Percentiles rank a stretch among this genome's conserved stretches.
Evolutionary conservation across 2,797 vertebrate genomes (phyloP).

Genomic region (Notamacropus eugenii): DNA sequence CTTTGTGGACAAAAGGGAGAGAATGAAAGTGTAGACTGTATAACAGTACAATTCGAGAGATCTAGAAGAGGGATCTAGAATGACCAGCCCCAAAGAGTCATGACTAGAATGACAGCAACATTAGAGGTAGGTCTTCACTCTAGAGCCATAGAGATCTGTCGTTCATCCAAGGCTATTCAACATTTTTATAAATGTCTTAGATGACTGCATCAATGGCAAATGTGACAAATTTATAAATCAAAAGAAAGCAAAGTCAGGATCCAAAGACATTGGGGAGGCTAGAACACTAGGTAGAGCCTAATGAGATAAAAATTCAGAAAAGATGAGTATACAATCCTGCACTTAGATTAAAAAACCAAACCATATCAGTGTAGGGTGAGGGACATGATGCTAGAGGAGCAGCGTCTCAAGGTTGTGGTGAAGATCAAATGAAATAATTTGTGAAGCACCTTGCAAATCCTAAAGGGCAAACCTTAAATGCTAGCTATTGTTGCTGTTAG

Average conservation of each 20-base stretch:
- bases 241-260: neutral
- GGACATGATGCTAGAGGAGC: neutral
- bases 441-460: neutral
- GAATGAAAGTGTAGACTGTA: neutral
- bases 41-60: neutral
- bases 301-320: neutral
- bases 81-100: neutral
- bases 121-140: neutral
- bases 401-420: neutral
- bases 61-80: neutral
- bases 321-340: neutral
- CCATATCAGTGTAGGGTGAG: neutral
- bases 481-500: neutral
- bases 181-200: neutral
- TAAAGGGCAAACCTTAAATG: neutral
- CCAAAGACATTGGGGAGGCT: neutral
- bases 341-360: neutral
- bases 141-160: neutral
- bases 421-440: neutral
- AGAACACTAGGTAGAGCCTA: neutral
- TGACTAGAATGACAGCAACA: neutral
- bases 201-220: neutral
- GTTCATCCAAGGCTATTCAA: neutral
- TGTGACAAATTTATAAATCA: neutral
- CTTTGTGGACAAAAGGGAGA: neutral